Evolutionary conservation across 2,797 vertebrate species (phyloP).

Genomic region (Ptychobarbus kaznakovi): DNA sequence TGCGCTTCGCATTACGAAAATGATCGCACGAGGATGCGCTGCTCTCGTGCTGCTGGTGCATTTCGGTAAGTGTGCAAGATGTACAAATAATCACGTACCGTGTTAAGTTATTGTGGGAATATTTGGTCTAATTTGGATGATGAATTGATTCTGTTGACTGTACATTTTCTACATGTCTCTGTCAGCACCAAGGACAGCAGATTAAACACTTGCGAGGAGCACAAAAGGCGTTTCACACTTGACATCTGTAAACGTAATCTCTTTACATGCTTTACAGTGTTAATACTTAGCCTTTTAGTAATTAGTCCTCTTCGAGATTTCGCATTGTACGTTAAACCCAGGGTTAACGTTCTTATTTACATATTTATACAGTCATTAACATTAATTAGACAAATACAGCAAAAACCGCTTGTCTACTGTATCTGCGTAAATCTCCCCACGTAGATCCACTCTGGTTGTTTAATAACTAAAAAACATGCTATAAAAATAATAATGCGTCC

Average conservation of each 20-base stretch:
- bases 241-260: not conserved
- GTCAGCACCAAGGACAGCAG: constrained; percentile 80
- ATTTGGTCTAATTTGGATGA: constrained; percentile 19
- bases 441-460: not conserved
- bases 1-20: constrained; percentile 62
- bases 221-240: not conserved
- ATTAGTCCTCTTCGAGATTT: not conserved
- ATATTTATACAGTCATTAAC: not conserved
- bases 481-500: not conserved
- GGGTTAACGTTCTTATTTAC: not conserved
- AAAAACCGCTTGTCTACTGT: not conserved
- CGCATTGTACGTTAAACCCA: not conserved
- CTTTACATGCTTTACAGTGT: not conserved
- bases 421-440: not conserved
- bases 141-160: not conserved
- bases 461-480: not conserved
- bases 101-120: not conserved
- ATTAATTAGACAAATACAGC: not conserved
- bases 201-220: constrained; percentile 2
- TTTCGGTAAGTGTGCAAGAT: constrained; percentile 74
- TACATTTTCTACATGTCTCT: not conserved
- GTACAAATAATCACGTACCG: not conserved
- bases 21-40: constrained; percentile 73
- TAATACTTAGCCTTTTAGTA: not conserved
- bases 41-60: constrained; percentile 66